Percentiles rank a stretch among this genome's conserved stretches.
Conservation (phyloP, 2,888 invertebrate species). For the Argyra leucocephala region DNA sequence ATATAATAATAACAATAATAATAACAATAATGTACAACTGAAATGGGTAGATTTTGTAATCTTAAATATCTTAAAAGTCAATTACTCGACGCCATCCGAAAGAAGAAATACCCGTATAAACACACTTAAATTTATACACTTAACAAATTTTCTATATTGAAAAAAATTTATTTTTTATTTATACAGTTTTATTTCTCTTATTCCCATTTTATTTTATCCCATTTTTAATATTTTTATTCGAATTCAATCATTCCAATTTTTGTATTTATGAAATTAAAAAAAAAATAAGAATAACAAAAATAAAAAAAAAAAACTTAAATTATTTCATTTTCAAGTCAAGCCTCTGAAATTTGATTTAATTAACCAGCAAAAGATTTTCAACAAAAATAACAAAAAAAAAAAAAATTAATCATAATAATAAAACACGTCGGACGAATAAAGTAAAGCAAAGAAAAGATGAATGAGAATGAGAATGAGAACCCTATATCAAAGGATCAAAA, state of each 20-base stretch:
- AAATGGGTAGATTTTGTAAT: neutral
- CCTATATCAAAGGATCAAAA: neutral
- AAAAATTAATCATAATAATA: neutral
- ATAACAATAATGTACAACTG: no score
- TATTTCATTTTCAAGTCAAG: neutral
- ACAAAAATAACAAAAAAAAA: neutral
- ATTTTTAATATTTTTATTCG: neutral
- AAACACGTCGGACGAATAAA: neutral
- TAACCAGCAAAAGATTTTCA: neutral
- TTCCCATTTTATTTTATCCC: neutral
- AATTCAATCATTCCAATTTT: neutral
- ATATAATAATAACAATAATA: no score
- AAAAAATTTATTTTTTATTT: no score
- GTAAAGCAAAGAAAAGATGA: neutral
- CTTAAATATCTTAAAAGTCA: slow-evolving; percentile 5
- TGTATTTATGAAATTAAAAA: neutral
- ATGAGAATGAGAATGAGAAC: neutral
- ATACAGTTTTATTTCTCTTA: neutral
- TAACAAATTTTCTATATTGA: no score
- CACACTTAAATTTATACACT: no score
- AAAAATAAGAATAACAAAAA: neutral
- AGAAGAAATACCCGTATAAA: no score
- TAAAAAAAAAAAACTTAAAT: neutral
- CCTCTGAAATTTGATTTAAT: slow-evolving; percentile 1
- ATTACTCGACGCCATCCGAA: neutral